Evolutionary conservation across 1,140 invertebrate species (phyloP), one percentile per base, ranked within the genome.

Genomic region (Carposina sasakii): DNA sequence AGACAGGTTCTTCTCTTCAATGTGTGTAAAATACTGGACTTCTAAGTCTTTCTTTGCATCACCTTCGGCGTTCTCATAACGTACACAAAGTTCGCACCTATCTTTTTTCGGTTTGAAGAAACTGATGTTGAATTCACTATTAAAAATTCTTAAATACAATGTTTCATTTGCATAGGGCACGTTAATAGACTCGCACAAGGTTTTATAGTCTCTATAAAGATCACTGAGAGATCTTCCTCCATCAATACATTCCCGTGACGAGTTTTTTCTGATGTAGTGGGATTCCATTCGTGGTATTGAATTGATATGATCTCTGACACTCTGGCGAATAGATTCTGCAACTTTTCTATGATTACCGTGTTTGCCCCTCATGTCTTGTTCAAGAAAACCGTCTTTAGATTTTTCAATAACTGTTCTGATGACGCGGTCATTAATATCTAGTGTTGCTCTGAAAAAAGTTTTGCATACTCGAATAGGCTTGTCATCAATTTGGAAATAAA

Each of bases 81-180:
- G 49, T 21, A 59, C 60, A 46, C 73, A 81, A 1, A 41, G 34
- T 46, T 81, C 66, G 44, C 76, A 84, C 23, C 78, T 69, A 48
- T 81, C 75, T 50, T 81, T 85, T 63, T 78, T 79, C 5, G 74
- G 72, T 23, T 53, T 49, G 49, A 60, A 66, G 59, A 78, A 81
- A 28, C 59, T 43, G 12, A 78, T 60, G 59, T 79, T 71, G 34
- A 65, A 77, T 44, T 76, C 58, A 16, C 39, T 72, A 31, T 63
- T 57, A 44, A 73, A 76, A 23, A 76, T 68, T 19, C 60, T 52
- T 28, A 58, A 54, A 49, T 67, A 72, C 45, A 59, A 53, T 45
- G 64, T 49, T 50, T 65, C 69, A 36, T 37, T 50, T 39, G 53
- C 50, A 33, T 54, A 21, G 2, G 23, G 16, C 37, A 61, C 57